These are phyloP conservation scores for Smittia aterrima DNA, from an alignment of 2,888 invertebrate species.

Conservation along the genomic window DNA sequence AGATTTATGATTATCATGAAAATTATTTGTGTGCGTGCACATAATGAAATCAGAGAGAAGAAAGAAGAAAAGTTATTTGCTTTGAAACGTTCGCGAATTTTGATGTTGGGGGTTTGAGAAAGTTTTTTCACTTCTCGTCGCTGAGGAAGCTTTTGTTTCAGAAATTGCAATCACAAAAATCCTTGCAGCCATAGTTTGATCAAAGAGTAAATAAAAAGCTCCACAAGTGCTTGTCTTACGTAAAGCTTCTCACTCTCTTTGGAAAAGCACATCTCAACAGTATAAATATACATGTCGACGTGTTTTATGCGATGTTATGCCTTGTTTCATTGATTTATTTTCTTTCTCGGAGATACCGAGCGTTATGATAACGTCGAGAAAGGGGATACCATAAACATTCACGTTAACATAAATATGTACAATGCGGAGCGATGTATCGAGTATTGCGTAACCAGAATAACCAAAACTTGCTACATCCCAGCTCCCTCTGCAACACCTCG, in stretches of 20 bases:
- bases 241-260: background rate
- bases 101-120: too few species aligned
- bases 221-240: background rate
- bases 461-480: too few species aligned
- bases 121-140: too few species aligned
- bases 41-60: background rate
- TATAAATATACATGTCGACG: background rate
- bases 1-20: slow-evolving; percentile 16
- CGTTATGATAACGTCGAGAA: background rate
- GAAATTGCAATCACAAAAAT: background rate
- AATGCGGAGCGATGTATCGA: too few species aligned
- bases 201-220: background rate
- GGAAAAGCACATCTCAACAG: background rate
- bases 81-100: background rate
- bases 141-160: too few species aligned
- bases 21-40: background rate
- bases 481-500: too few species aligned
- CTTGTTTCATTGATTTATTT: slow-evolving; percentile 13
- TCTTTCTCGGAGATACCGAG: slow-evolving; percentile 1
- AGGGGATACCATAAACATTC: background rate
- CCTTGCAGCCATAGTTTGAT: background rate
- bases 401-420: too few species aligned
- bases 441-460: too few species aligned
- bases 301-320: background rate
- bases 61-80: background rate